phyloP scores from a whole-genome alignment of 2,888 invertebrate genomes.

The Perdita meconis region DNA sequence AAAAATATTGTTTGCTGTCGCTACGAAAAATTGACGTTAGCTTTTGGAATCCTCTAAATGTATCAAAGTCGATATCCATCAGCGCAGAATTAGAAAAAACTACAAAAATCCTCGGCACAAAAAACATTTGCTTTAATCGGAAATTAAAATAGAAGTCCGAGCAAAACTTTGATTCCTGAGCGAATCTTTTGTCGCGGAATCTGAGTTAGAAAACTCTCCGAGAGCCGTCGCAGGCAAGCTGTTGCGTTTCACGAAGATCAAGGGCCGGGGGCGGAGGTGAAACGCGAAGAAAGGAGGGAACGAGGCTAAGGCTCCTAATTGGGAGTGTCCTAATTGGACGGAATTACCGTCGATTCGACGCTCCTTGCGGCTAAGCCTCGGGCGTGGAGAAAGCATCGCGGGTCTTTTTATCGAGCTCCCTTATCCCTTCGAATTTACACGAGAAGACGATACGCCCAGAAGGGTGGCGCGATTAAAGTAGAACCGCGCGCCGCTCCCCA shows the following conservation, averaged over 20 bases:
- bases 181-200: neutral
- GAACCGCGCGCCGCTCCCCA: conserved; percentile 15
- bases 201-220: neutral
- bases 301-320: conserved; percentile 70
- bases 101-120: too few relatives aligned
- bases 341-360: conserved; percentile 71
- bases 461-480: conserved; percentile 54
- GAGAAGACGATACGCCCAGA: conserved; percentile 49
- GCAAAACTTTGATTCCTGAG: too few relatives aligned
- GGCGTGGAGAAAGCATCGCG: conserved; percentile 63
- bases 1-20: too few relatives aligned
- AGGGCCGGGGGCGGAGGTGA: conserved; percentile 24
- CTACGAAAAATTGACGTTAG: too few relatives aligned
- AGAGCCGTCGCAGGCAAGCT: conserved; percentile 37
- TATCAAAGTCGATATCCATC: too few relatives aligned
- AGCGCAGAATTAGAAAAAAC: too few relatives aligned
- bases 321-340: conserved; percentile 76
- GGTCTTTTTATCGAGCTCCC: conserved; percentile 70
- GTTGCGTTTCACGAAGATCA: conserved; percentile 39
- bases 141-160: too few relatives aligned
- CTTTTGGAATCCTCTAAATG: too few relatives aligned
- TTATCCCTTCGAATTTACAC: conserved; percentile 70
- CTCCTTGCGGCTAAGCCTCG: conserved; percentile 70
- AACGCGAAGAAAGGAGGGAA: conserved; percentile 49
- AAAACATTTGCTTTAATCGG: too few relatives aligned